Percentiles rank a stretch among this genome's conserved stretches.
These are phyloP conservation scores for Betta splendens DNA, from an alignment of 2,797 vertebrate species.

Conservation along the genomic window DNA sequence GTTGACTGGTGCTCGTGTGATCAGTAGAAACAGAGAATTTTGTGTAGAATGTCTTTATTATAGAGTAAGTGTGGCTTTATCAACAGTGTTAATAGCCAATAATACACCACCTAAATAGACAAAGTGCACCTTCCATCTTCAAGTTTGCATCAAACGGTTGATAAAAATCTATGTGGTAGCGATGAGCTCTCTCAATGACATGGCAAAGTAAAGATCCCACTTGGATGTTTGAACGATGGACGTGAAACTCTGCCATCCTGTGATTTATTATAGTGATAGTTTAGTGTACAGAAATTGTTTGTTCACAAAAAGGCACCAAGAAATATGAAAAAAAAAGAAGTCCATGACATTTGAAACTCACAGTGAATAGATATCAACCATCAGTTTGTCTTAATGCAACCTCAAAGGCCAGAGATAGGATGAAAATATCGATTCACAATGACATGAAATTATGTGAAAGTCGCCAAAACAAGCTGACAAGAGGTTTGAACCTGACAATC, in stretches of 20 bases:
- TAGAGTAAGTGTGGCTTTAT: slow-evolving; percentile 14
- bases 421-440: slow-evolving; percentile 17
- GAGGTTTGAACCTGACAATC: slow-evolving; percentile 29
- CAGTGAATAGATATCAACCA: slow-evolving; percentile 47
- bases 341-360: slow-evolving; percentile 52
- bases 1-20: slow-evolving; percentile 23
- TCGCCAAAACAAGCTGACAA: slow-evolving; percentile 30
- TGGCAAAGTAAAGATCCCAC: slow-evolving; percentile 34
- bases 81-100: slow-evolving; percentile 34
- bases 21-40: slow-evolving; percentile 48
- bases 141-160: slow-evolving; percentile 56
- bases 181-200: slow-evolving; percentile 36
- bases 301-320: slow-evolving; percentile 79
- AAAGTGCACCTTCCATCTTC: slow-evolving; percentile 73
- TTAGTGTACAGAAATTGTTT: slow-evolving; percentile 59
- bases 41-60: slow-evolving; percentile 31
- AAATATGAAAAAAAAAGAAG: slow-evolving; percentile 53
- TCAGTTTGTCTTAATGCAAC: slow-evolving; percentile 36
- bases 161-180: slow-evolving; percentile 40
- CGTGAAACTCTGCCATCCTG: slow-evolving; percentile 29
- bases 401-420: slow-evolving; percentile 47
- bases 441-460: slow-evolving; percentile 39
- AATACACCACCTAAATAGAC: slow-evolving; percentile 31
- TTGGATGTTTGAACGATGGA: slow-evolving; percentile 24
- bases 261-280: slow-evolving; percentile 60